phyloP scores from a whole-genome alignment of 2,797 vertebrate genomes.

The Hippocampus kuda region DNA sequence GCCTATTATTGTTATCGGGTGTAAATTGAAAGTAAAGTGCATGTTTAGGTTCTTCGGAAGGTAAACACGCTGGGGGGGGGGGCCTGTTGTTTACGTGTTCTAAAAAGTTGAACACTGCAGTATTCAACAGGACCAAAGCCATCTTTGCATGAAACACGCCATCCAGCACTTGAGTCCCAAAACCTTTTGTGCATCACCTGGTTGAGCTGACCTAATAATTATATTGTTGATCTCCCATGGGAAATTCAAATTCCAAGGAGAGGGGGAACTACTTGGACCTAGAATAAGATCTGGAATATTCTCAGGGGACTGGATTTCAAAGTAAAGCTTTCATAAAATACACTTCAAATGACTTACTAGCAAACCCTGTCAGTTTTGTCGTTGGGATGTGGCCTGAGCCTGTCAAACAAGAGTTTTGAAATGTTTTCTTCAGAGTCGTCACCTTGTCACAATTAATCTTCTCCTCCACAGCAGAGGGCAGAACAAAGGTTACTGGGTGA shows the following conservation, averaged over 20 bases:
- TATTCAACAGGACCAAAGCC: neutral
- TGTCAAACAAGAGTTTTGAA: neutral
- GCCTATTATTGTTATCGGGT: neutral
- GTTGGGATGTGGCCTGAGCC: neutral
- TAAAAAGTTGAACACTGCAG: neutral
- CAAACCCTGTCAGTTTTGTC: neutral
- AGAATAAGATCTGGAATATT: neutral
- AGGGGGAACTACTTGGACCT: neutral
- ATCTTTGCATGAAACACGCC: neutral
- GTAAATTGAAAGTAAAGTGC: constrained; percentile 1
- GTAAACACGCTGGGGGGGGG: neutral
- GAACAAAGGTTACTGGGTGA: neutral
- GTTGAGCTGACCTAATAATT: too few relatives aligned
- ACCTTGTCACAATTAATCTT: neutral
- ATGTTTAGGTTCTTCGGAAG: neutral
- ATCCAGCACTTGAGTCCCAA: too few relatives aligned
- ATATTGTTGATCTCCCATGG: neutral
- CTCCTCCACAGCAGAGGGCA: neutral
- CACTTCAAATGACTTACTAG: neutral
- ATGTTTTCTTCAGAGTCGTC: neutral
- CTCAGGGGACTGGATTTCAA: neutral
- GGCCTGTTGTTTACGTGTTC: neutral
- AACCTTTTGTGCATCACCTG: too few relatives aligned
- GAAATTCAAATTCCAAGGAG: neutral
- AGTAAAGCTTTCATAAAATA: neutral